phyloP scores from a whole-genome alignment of 2,113 vertebrate species.

The Elephantulus edwardii region DNA sequence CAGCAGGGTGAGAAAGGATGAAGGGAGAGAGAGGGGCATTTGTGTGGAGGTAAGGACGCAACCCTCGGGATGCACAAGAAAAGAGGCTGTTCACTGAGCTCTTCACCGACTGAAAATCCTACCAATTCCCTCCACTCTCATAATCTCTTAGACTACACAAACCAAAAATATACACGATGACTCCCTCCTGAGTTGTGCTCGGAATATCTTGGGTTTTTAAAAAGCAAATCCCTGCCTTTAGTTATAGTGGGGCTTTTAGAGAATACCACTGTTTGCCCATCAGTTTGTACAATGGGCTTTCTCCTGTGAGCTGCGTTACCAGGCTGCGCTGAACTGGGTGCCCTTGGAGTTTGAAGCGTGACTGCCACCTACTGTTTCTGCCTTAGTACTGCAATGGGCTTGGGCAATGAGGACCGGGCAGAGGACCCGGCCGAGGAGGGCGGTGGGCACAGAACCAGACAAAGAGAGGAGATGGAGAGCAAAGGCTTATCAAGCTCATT shows the following conservation, averaged over 20 bases:
- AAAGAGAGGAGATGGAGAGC: neutral
- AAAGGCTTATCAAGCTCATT: neutral
- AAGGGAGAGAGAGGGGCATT: neutral
- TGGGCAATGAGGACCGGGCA: neutral
- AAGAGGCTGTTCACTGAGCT: neutral
- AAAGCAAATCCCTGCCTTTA: neutral
- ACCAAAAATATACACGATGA: neutral
- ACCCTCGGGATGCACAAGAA: neutral
- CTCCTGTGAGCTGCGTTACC: neutral
- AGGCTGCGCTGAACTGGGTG: no score
- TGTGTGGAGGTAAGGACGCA: neutral
- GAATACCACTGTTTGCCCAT: neutral
- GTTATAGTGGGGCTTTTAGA: neutral
- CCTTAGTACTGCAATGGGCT: slow-evolving; percentile 48
- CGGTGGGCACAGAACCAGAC: neutral
- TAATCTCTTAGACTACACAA: neutral
- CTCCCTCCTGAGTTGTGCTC: neutral
- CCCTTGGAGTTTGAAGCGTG: slow-evolving; percentile 66
- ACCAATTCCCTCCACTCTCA: neutral
- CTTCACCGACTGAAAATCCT: neutral
- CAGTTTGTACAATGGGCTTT: neutral
- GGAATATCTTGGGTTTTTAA: neutral
- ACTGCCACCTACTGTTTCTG: slow-evolving; percentile 83
- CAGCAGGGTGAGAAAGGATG: neutral
- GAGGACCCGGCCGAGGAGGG: neutral